Evolutionary conservation across 2,797 vertebrate species (phyloP), one percentile per base, ranked within the genome.

Genomic region (Alectoris magna): DNA sequence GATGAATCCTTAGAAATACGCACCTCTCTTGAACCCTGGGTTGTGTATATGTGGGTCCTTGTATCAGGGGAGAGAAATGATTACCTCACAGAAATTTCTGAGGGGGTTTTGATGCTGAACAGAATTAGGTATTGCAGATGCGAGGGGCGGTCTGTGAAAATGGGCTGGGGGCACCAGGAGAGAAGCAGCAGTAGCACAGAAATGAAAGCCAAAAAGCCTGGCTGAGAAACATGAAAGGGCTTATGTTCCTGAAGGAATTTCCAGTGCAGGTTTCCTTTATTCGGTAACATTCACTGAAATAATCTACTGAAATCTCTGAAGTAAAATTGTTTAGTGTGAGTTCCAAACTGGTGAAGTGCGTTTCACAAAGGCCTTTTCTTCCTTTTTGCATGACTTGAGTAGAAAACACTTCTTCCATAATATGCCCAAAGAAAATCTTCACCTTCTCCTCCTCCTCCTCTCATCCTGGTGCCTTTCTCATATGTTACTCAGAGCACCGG

Each of bases 201-300:
- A 95, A 79, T 77, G 94, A 97, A 95, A 96, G 90, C 75, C 1
- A 0, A 84, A 91, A 92, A 88, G 64, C 84, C 89, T 84, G 39
- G 78, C 90, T 79, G 71, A 90, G 90, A 85, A 81, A 84, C 86
- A 95, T 95, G 93, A 91, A 96, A 96, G 94, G 49, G 51, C 56
- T 53, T 93, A 27, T 96, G 89, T 95, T 96, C 90, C 92, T 95
- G 88, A 56, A 96, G 94, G 94, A 85, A 95, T 96, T 96, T 93
- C 79, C 85, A 95, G 87, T 79, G 84, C 88, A 96, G 84, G 75
- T 96, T 96, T 95, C 78, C 49, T 96, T 96, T 95, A 76, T 94
- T 91, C 60, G 0, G n/a, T 76, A 94, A 91, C 90, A 64, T 88
- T 96, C 81, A 83, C 53, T 63, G 94, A 95, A 96, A 94, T 94